Conservation (phyloP, 2,113 vertebrate species). For the Oryzias curvinotus region DNA sequence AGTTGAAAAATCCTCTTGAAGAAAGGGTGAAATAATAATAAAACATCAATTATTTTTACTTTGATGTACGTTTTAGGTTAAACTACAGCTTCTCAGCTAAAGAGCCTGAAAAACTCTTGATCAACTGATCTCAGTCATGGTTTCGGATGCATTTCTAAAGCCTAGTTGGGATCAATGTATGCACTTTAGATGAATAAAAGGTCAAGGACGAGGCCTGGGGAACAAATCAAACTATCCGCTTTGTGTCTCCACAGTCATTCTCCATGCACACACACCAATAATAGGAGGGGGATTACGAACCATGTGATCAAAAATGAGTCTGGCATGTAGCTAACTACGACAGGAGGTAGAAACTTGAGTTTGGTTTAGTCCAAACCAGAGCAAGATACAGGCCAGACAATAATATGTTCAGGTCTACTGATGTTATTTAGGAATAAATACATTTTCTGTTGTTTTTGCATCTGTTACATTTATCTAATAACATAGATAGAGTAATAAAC, state of each 20-base stretch:
- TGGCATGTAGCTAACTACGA: slow-evolving; percentile 20
- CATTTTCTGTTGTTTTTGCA: too few species aligned
- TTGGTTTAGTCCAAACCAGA: slow-evolving; percentile 34
- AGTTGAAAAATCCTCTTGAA: too few species aligned
- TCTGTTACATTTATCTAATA: too few species aligned
- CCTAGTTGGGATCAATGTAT: slow-evolving; percentile 30
- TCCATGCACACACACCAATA: slow-evolving; percentile 36
- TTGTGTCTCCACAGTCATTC: slow-evolving; percentile 12
- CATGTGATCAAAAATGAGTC: slow-evolving; percentile 53
- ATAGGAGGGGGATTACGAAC: slow-evolving; percentile 49
- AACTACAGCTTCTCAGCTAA: slow-evolving; percentile 26
- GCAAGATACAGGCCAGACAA: slow-evolving; percentile 27
- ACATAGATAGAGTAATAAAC: slow-evolving; percentile 7
- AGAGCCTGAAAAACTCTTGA: slow-evolving; percentile 30
- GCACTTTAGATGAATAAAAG: slow-evolving; percentile 22
- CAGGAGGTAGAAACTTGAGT: slow-evolving; percentile 34
- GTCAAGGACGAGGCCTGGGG: slow-evolving; percentile 3
- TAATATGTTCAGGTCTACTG: slow-evolving; percentile 20
- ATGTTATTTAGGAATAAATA: slow-evolving; percentile 14
- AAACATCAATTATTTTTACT: too few species aligned
- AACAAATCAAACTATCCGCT: slow-evolving; percentile 25
- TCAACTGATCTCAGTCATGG: slow-evolving; percentile 20
- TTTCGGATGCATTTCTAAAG: slow-evolving; percentile 10
- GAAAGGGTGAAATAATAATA: too few species aligned
- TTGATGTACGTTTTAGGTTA: slow-evolving; percentile 16